Evolutionary conservation across 2,113 vertebrate genomes (phyloP).

Genomic region (Sebastes fasciatus): DNA sequence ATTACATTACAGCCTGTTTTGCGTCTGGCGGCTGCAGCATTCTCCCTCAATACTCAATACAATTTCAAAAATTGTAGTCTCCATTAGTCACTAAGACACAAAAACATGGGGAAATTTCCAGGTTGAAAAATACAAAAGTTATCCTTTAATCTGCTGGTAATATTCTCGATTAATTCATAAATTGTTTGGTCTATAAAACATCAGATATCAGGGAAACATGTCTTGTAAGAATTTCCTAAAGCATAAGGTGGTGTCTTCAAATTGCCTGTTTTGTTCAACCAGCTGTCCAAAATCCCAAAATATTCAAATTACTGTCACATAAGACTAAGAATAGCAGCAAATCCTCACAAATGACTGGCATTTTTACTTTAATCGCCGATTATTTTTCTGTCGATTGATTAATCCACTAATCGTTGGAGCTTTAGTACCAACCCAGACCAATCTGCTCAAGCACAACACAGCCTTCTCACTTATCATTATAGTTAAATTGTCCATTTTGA

Average conservation of each 20-base stretch:
- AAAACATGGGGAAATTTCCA: no score
- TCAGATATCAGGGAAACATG: background rate
- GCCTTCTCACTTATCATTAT: slow-evolving; percentile 2
- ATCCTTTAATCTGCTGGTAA: background rate
- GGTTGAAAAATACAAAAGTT: no score
- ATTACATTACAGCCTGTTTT: no score
- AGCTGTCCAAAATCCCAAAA: no score
- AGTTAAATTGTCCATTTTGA: slow-evolving; percentile 1
- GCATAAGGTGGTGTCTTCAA: background rate
- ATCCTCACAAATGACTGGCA: no score
- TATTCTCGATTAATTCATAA: background rate
- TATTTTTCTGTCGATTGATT: background rate
- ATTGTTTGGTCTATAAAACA: background rate
- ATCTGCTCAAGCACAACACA: background rate
- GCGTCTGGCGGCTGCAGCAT: no score
- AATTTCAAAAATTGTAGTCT: no score
- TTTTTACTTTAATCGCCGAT: no score
- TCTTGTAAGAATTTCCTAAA: background rate
- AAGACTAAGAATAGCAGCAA: no score
- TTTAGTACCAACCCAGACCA: background rate
- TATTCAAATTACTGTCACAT: no score
- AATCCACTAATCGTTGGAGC: background rate
- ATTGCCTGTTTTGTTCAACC: background rate
- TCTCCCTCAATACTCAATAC: no score
- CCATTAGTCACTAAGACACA: no score